Evolutionary conservation across 2,113 vertebrate species (phyloP).

Genomic region (Odocoileus hemionus): DNA sequence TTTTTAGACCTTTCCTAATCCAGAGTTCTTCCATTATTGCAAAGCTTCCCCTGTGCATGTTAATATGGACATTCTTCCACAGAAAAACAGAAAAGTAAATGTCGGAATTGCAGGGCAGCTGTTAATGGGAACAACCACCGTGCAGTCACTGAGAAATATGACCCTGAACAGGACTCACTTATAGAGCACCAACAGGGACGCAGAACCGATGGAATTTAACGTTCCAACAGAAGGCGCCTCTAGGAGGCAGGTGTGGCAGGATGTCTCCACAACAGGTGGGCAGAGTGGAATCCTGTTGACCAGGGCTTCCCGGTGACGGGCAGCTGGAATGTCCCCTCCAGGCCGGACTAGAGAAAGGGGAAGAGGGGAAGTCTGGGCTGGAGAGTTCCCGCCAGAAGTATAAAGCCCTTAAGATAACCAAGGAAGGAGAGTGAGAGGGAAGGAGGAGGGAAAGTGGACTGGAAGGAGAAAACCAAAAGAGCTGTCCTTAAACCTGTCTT

Average conservation of each 20-base stretch:
- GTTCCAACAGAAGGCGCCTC: neutral
- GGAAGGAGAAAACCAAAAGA: neutral
- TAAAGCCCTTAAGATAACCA: neutral
- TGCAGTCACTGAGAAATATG: neutral
- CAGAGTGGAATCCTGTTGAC: neutral
- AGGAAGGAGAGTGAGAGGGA: neutral
- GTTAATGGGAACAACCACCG: neutral
- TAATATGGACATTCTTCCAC: neutral
- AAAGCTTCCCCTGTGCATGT: neutral
- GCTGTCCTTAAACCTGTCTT: neutral
- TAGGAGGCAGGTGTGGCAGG: neutral
- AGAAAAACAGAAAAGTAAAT: neutral
- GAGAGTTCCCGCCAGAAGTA: neutral
- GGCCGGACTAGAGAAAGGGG: neutral
- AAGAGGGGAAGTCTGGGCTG: neutral
- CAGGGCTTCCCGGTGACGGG: neutral
- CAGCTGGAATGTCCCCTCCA: neutral
- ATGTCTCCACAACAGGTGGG: constrained; percentile 1
- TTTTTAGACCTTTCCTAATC: neutral
- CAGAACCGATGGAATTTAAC: neutral
- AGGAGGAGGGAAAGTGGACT: neutral
- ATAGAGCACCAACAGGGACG: neutral
- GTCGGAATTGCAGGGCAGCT: neutral
- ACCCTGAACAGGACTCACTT: neutral
- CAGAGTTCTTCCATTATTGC: neutral